Evolutionary conservation across 2,888 invertebrate species (phyloP).

Genomic region (Cephus pygmeus): DNA sequence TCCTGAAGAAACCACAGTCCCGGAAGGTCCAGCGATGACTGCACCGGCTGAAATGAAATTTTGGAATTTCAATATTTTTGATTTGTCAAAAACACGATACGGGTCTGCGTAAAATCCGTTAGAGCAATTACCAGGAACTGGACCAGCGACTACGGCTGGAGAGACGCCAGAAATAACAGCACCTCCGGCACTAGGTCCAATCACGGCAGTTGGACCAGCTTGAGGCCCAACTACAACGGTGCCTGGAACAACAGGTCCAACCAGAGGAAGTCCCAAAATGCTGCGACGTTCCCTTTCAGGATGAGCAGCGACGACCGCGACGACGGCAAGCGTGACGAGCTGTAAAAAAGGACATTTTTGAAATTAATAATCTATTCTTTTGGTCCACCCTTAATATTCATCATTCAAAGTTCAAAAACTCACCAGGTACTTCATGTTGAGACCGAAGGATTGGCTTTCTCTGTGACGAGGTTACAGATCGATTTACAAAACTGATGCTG

Average conservation of each 20-base stretch:
- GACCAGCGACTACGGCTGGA: slow-evolving; percentile 27
- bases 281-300: slow-evolving; percentile 40
- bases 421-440: slow-evolving; percentile 45
- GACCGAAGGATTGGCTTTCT: background rate
- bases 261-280: slow-evolving; percentile 23
- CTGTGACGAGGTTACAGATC: slow-evolving; percentile 1
- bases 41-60: background rate
- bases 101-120: background rate
- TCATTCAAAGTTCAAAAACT: slow-evolving; percentile 11
- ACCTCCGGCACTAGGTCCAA: slow-evolving; percentile 19
- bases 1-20: background rate
- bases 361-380: background rate
- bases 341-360: slow-evolving; percentile 8
- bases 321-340: slow-evolving; percentile 26
- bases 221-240: slow-evolving; percentile 17
- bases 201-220: slow-evolving; percentile 19
- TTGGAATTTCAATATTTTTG: too few species aligned
- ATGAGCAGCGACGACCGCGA: slow-evolving; percentile 22
- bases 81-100: too few species aligned
- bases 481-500: slow-evolving; percentile 38
- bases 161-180: slow-evolving; percentile 25
- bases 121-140: slow-evolving; percentile 9
- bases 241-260: slow-evolving; percentile 23
- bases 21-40: background rate
- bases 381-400: background rate